Evolutionary conservation across 1,140 invertebrate genomes (phyloP), one percentile per base, ranked within the genome.

Genomic region (Neoseiulus cucumeris): DNA sequence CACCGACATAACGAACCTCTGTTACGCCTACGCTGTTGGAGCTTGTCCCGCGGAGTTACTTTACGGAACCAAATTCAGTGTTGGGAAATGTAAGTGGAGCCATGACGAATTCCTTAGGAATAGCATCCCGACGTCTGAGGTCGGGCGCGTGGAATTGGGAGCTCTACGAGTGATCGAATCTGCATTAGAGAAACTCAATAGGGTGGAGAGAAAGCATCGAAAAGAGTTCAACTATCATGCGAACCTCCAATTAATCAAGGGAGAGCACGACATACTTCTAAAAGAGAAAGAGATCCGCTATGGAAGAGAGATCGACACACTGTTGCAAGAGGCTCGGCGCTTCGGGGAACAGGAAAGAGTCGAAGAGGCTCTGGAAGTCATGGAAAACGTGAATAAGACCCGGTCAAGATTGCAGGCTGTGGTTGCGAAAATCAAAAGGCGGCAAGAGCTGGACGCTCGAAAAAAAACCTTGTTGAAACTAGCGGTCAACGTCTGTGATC

Each of bases 41-140:
- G 51, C 51, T 12, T 59, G 51, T 59, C 51, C 51, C 51, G 51
- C 51, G 22, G 51, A 59, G 22, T 33, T 59, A 14, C 33, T 59
- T 6, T 33, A 29, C 25, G 33, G 33, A 25, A 59, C 51, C 2
- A 59, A 59, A 20, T 59, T 59, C 22, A 17, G 25, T 18, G n/a
- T 20, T 2, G 51, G 51, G 14, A 25, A 25, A 14, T 59, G 51
- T 9, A 25, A 17, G 14, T 59, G 51, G 51, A 25, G 17, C 14
- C 51, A 59, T 20, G 51, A 59, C 22, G 22, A 33, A 14, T 25
- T 17, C 14, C 17, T 59, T 1, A 33, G 25, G 12, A 59, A 25
- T 6, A 29, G 25, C 33, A 33, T 59, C 2, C 51, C 51, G 22
- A 5, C 51, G 14, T 33, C 25, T 9, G 51, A 59, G 4, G 22